Evolutionary conservation across 2,888 invertebrate species (phyloP).

Genomic region (Volucella zonaria): DNA sequence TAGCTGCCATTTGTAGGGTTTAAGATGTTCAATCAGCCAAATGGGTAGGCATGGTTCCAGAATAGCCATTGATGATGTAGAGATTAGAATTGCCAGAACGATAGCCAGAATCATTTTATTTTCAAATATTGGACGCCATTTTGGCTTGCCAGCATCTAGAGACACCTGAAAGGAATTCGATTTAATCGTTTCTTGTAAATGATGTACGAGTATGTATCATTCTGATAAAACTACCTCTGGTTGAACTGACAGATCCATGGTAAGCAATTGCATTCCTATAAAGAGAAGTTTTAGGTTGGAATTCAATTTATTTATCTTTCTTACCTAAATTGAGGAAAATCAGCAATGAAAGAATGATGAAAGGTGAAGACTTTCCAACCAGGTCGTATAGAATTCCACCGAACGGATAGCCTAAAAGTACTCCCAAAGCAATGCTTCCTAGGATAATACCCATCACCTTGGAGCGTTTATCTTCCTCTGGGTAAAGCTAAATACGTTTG

Average conservation of each 20-base stretch:
- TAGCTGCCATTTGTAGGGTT: conserved; percentile 86
- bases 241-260: conserved; percentile 80
- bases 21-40: conserved; percentile 86
- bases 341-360: conserved; percentile 86
- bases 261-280: conserved; percentile 78
- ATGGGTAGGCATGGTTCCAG: conserved; percentile 92
- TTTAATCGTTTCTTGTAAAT: neutral
- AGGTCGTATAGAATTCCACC: conserved; percentile 91
- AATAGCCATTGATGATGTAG: conserved; percentile 92
- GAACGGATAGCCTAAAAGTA: conserved; percentile 91
- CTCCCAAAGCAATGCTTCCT: conserved; percentile 91
- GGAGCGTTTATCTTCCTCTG: conserved; percentile 83
- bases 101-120: conserved; percentile 86
- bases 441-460: conserved; percentile 91
- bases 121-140: conserved; percentile 85
- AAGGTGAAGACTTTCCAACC: conserved; percentile 89
- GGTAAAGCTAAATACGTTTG: conserved; percentile 77
- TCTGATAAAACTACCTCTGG: conserved; percentile 76
- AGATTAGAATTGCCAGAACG: conserved; percentile 88
- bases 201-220: neutral
- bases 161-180: conserved; percentile 66
- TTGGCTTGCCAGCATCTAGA: conserved; percentile 77
- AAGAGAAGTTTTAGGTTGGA: neutral
- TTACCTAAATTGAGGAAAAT: conserved; percentile 84
- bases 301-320: neutral